Conservation (phyloP, 2,797 vertebrate genomes). For the Sebastes hubbsi region DNA sequence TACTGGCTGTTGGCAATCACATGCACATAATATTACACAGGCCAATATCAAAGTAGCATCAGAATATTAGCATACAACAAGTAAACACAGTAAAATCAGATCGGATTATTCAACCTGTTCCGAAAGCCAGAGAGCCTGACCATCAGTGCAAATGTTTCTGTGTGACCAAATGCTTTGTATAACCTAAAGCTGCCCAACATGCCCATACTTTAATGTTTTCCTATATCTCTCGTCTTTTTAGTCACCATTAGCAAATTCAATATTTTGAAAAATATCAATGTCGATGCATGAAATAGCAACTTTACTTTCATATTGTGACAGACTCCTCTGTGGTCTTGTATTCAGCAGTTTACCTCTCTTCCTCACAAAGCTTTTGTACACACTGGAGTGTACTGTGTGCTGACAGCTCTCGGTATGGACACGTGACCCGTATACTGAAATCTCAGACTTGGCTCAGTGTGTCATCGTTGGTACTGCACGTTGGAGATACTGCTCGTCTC, state of each 20-base stretch:
- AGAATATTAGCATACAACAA: neutral
- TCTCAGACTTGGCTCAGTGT: conserved; percentile 62
- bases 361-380: conserved; percentile 6
- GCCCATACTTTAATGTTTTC: neutral
- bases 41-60: neutral
- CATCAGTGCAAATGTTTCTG: neutral
- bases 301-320: neutral
- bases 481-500: conserved; percentile 63
- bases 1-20: neutral
- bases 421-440: conserved; percentile 59
- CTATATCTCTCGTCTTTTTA: neutral
- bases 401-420: conserved; percentile 39
- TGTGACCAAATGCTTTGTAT: neutral
- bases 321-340: neutral
- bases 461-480: conserved; percentile 45
- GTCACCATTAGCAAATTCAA: neutral
- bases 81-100: neutral
- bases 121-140: neutral
- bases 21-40: neutral
- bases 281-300: neutral
- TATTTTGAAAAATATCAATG: neutral
- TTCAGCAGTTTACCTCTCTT: neutral
- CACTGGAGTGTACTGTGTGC: neutral
- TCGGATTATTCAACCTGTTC: conserved; percentile 44
- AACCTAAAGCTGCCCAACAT: neutral